A percentile compares a stretch with the other conserved stretches of the same genome.
Evolutionary conservation across 2,113 vertebrate genomes (phyloP).

Genomic region (Silurus meridionalis): DNA sequence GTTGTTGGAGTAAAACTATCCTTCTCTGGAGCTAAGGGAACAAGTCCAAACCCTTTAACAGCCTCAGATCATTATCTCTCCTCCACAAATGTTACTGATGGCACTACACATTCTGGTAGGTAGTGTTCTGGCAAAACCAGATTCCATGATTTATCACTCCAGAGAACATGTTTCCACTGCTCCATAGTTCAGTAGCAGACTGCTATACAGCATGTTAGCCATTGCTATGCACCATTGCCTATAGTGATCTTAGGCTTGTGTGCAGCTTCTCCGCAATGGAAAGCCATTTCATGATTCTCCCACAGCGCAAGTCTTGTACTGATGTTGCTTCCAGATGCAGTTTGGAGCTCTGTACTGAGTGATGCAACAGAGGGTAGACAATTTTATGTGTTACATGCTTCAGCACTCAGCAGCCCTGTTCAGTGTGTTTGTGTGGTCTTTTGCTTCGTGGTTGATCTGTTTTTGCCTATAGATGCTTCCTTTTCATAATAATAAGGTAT

Average conservation of each 20-base stretch:
- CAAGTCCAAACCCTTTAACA: background rate
- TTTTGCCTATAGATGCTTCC: background rate
- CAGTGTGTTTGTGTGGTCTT: background rate
- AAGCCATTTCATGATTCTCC: background rate
- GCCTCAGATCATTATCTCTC: background rate
- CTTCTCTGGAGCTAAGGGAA: background rate
- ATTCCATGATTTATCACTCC: background rate
- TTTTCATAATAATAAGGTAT: background rate
- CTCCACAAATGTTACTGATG: background rate
- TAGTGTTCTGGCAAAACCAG: background rate
- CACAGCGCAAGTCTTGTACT: background rate
- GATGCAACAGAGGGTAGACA: background rate
- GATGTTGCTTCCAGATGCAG: constrained; percentile 3
- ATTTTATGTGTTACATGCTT: background rate
- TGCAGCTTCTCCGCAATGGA: background rate
- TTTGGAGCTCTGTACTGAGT: background rate
- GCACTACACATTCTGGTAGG: background rate
- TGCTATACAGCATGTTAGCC: background rate
- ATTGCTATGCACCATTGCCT: background rate
- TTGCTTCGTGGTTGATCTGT: background rate
- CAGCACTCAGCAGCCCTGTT: background rate
- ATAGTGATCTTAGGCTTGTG: constrained; percentile 12
- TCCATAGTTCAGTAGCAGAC: background rate
- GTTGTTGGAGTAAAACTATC: background rate
- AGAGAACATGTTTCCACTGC: constrained; percentile 3